Evolutionary conservation across 2,113 vertebrate genomes (phyloP).

Genomic region (Octodon degus): DNA sequence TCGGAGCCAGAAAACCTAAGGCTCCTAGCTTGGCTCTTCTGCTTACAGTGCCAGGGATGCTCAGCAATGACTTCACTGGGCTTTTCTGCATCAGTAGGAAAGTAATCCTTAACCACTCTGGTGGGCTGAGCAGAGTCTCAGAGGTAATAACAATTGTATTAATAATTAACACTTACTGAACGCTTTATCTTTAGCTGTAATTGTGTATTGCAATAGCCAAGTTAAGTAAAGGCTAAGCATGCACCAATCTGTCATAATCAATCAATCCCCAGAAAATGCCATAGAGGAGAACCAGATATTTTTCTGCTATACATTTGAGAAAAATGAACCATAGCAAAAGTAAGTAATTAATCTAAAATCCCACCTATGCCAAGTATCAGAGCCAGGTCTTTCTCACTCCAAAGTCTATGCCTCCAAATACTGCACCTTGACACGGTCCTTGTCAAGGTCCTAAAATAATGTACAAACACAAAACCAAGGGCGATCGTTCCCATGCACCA

Average conservation of each 20-base stretch:
- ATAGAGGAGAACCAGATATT: not conserved
- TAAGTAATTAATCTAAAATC: not conserved
- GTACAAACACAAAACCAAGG: not conserved
- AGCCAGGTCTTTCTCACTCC: not conserved
- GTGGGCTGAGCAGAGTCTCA: not conserved
- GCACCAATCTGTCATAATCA: not conserved
- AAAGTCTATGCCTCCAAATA: not conserved
- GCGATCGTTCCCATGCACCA: not conserved
- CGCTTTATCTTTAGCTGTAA: not conserved
- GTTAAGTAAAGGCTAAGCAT: constrained; percentile 27
- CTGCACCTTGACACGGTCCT: not conserved
- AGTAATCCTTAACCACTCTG: not conserved
- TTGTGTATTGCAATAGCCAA: not conserved
- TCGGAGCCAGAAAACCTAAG: not conserved
- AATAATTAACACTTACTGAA: constrained; percentile 2
- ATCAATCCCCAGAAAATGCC: not conserved
- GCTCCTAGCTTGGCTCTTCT: not conserved
- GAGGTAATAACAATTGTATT: constrained; percentile 8
- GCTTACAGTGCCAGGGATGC: not conserved
- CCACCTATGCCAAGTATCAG: not conserved
- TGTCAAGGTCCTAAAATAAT: not conserved
- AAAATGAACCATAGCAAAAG: not conserved
- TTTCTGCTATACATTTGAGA: not conserved
- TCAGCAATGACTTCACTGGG: not conserved
- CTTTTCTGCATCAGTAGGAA: not conserved